Base-by-base conservation (phyloP, 1,140 invertebrate species). In the Sycobia sp. region DNA sequence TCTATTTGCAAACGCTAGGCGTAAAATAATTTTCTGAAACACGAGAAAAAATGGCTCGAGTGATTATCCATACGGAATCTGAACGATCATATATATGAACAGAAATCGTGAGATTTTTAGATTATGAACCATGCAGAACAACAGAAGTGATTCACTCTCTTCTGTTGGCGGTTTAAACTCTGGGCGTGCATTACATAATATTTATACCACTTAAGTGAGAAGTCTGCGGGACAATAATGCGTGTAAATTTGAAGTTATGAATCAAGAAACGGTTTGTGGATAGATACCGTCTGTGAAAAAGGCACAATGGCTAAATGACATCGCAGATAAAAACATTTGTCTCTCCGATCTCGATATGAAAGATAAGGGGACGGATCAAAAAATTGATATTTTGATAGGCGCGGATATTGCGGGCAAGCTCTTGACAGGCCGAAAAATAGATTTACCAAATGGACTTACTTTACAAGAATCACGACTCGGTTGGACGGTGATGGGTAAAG, bases 321-420 rank as follows among this genome's bases (percentile, higher is more conserved):
- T 71, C 14, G 3, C 50, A 27, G 4, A 46, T 0, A 36, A 49
- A 0, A 49, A 66, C n/a, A 71, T 76, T 36, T 4, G 36, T 20
- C 50, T 73, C 0, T 56, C 56, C 20, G 70, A 73, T 44, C 5
- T 23, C 1, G 25, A 34, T 41, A 60, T 8, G n/a, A 43, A 16
- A n/a, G n/a, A 32, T 9, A 43, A 44, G 22, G 5, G 3, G 1
- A 18, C 3, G 9, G 16, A 50, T n/a, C 7, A 3, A 4, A 55
- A 63, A 2, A 71, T 76, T 22, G 54, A 64, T 7, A 10, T 74
- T n/a, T 50, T 76, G 10, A 74, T 75, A 34, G 73, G 69, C 4
- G 67, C 73, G 9, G 71, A 78, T 61, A 39, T 77, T 66, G 72
- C 66, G 13, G 75, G 73, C 13, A 74, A 71, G 41, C 50, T 77